Conservation (phyloP, 2,113 vertebrate species). For the Lophius piscatorius region DNA sequence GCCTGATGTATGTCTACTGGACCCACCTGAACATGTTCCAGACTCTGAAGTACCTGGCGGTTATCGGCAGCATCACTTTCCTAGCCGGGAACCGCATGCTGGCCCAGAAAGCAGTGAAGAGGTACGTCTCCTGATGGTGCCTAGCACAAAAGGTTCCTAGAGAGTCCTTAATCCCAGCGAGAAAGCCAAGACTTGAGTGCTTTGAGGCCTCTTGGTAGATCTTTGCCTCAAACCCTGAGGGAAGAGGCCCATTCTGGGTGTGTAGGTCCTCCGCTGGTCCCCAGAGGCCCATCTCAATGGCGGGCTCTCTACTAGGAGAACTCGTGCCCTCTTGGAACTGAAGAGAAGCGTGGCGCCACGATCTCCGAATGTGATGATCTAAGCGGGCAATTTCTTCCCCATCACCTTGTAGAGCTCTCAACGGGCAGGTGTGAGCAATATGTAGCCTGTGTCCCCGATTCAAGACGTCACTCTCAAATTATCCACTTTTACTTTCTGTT, state of each 20-base stretch:
- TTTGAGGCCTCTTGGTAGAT: conserved; percentile 39
- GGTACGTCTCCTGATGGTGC: conserved; percentile 75
- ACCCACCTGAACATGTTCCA: conserved; percentile 99
- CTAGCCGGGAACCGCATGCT: conserved; percentile 98
- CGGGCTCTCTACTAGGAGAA: conserved; percentile 19
- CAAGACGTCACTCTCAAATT: conserved; percentile 36
- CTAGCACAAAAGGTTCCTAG: conserved; percentile 13
- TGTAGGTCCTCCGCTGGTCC: conserved; percentile 29
- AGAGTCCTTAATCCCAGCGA: conserved; percentile 42
- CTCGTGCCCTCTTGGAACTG: conserved; percentile 32
- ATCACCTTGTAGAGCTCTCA: conserved; percentile 63
- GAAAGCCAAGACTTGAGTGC: conserved; percentile 10
- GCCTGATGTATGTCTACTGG: conserved; percentile 98
- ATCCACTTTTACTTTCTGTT: conserved; percentile 22
- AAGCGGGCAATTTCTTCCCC: conserved; percentile 48
- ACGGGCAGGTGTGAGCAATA: conserved; percentile 45
- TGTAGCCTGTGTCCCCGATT: conserved; percentile 31
- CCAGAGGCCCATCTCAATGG: conserved; percentile 10
- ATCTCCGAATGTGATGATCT: conserved; percentile 25
- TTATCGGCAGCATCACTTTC: conserved; percentile 93
- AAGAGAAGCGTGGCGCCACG: conserved; percentile 23
- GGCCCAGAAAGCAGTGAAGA: conserved; percentile 96
- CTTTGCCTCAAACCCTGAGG: conserved; percentile 22
- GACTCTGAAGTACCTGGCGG: conserved; percentile 96
- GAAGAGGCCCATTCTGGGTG: conserved; percentile 9